phyloP scores from a whole-genome alignment of 2,888 invertebrate species.

The Leptopilina drosophilae region DNA sequence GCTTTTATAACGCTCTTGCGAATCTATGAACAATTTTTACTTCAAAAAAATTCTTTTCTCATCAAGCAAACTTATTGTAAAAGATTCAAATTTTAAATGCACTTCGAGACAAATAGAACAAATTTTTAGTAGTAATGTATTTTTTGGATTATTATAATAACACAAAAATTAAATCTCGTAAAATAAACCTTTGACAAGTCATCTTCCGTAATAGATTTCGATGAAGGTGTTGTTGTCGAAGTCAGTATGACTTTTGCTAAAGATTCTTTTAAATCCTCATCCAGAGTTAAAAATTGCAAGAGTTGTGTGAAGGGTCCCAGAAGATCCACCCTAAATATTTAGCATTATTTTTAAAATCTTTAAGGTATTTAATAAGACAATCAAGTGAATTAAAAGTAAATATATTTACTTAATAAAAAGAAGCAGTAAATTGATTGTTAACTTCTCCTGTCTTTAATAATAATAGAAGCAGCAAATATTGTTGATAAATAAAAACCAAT shows the following conservation, averaged over 20 bases:
- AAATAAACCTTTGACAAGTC: slow-evolving; percentile 81
- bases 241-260: slow-evolving; percentile 79
- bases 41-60: background rate
- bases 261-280: slow-evolving; percentile 80
- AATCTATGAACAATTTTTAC: slow-evolving; percentile 70
- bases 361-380: too few relatives aligned
- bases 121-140: background rate
- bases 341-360: too few relatives aligned
- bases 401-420: too few relatives aligned
- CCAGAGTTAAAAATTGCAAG: slow-evolving; percentile 80
- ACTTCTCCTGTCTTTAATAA: too few relatives aligned
- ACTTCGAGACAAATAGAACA: background rate
- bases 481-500: too few relatives aligned
- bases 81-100: slow-evolving; percentile 9
- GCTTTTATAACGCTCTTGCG: slow-evolving; percentile 78
- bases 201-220: slow-evolving; percentile 81
- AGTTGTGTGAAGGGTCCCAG: slow-evolving; percentile 80
- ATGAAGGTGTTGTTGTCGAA: slow-evolving; percentile 77
- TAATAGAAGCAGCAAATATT: too few relatives aligned
- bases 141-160: slow-evolving; percentile 22
- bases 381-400: too few relatives aligned
- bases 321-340: slow-evolving; percentile 80
- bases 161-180: background rate
- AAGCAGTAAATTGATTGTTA: too few relatives aligned
- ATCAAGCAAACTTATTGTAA: too few relatives aligned